phyloP scores from a whole-genome alignment of 2,888 invertebrate genomes.

The Palloptera scutellata region DNA sequence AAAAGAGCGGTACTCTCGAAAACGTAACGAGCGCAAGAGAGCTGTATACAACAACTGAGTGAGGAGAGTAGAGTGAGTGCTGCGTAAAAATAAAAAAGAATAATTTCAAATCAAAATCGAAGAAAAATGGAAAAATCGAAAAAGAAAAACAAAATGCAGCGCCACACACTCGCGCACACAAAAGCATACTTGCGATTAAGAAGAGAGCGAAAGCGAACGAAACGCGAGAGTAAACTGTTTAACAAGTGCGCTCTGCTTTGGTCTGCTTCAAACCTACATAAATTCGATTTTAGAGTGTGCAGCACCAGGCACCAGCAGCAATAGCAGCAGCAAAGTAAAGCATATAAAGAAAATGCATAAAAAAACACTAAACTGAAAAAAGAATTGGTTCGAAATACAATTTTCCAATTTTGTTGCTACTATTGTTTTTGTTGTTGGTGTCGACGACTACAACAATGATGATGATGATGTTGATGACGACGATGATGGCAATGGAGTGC shows the following conservation, averaged over 20 bases:
- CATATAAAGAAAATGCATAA: constrained; percentile 28
- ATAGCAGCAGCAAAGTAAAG: constrained; percentile 23
- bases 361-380: constrained; percentile 31
- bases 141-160: constrained; percentile 19
- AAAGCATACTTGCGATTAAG: no score
- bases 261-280: no score
- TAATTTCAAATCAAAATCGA: constrained; percentile 21
- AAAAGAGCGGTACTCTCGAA: no score
- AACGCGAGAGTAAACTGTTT: no score
- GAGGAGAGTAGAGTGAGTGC: constrained; percentile 23
- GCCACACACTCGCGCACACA: no score
- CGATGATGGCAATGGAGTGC: background rate
- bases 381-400: constrained; percentile 40
- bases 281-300: background rate
- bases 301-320: constrained; percentile 37
- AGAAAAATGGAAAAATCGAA: constrained; percentile 26
- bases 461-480: constrained; percentile 2
- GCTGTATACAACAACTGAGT: background rate
- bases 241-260: no score
- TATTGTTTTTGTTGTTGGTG: constrained; percentile 31
- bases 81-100: constrained; percentile 10
- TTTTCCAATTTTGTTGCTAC: constrained; percentile 29
- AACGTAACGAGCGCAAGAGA: no score
- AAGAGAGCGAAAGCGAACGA: no score
- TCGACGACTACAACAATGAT: background rate